phyloP scores from a whole-genome alignment of 2,888 invertebrate genomes.

The Leucoptera coffeella region DNA sequence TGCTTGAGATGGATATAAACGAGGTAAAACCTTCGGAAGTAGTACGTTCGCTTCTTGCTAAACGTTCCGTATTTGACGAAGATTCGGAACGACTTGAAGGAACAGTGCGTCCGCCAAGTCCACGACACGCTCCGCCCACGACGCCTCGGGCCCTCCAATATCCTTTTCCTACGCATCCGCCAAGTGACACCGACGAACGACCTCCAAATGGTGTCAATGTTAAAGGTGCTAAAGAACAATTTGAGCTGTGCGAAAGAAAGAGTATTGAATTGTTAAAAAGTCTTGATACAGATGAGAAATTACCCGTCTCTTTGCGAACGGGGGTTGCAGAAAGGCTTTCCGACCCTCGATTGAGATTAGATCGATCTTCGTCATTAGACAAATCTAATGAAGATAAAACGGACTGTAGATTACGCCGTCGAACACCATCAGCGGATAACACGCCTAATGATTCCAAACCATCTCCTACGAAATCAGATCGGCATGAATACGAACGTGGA shows the following conservation, averaged over 20 bases:
- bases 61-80: slow-evolving; percentile 92
- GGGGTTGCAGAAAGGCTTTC: background rate
- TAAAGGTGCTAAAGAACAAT: too few relatives aligned
- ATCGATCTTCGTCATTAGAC: slow-evolving; percentile 11
- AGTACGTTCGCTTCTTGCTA: slow-evolving; percentile 84
- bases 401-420: slow-evolving; percentile 47
- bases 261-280: too few relatives aligned
- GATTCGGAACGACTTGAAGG: slow-evolving; percentile 89
- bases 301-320: too few relatives aligned
- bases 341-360: slow-evolving; percentile 9
- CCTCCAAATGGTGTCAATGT: too few relatives aligned
- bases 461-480: too few relatives aligned
- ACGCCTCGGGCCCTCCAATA: slow-evolving; percentile 59
- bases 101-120: slow-evolving; percentile 70
- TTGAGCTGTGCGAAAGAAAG: slow-evolving; percentile 1
- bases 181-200: slow-evolving; percentile 6
- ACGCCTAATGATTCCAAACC: slow-evolving; percentile 11
- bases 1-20: slow-evolving; percentile 72
- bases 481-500: too few relatives aligned
- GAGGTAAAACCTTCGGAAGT: slow-evolving; percentile 90
- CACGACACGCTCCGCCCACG: slow-evolving; percentile 18
- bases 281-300: too few relatives aligned
- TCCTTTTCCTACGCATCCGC: slow-evolving; percentile 22
- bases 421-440: slow-evolving; percentile 26
- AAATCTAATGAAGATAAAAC: slow-evolving; percentile 15